Conservation (phyloP, 2,113 vertebrate species). For the Spheniscus mendiculus region DNA sequence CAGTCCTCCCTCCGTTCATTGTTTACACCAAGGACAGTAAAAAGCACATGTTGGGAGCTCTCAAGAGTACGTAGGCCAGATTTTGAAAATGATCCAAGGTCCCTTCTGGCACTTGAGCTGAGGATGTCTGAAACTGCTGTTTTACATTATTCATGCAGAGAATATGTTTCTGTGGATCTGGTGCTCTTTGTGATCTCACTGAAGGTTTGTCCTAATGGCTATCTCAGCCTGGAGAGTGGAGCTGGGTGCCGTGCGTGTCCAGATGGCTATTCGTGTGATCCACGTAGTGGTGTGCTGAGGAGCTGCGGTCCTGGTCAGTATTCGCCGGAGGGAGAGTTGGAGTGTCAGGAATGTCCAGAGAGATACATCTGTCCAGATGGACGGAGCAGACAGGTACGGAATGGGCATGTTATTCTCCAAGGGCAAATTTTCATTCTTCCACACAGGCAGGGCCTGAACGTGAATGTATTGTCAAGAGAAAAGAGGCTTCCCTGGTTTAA, state of each 20-base stretch:
- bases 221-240: slow-evolving; percentile 79
- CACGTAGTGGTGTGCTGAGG: slow-evolving; percentile 44
- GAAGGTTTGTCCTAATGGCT: slow-evolving; percentile 81
- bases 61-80: neutral
- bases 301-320: slow-evolving; percentile 78
- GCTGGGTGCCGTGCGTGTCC: slow-evolving; percentile 80
- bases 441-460: neutral
- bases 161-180: neutral
- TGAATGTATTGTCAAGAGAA: neutral
- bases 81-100: neutral
- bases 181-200: neutral
- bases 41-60: neutral
- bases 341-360: slow-evolving; percentile 78
- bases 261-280: slow-evolving; percentile 80
- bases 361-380: slow-evolving; percentile 77
- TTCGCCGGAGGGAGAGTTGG: slow-evolving; percentile 78
- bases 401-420: accelerated
- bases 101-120: neutral
- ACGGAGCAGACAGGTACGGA: slow-evolving; percentile 68
- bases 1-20: neutral
- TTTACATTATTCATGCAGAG: neutral
- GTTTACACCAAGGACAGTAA: neutral
- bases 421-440: neutral
- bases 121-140: neutral
- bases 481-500: neutral